Evolutionary conservation across 92 coral and sea anemone genomes (phyloP).

Genomic region (Diadumene lineata): DNA sequence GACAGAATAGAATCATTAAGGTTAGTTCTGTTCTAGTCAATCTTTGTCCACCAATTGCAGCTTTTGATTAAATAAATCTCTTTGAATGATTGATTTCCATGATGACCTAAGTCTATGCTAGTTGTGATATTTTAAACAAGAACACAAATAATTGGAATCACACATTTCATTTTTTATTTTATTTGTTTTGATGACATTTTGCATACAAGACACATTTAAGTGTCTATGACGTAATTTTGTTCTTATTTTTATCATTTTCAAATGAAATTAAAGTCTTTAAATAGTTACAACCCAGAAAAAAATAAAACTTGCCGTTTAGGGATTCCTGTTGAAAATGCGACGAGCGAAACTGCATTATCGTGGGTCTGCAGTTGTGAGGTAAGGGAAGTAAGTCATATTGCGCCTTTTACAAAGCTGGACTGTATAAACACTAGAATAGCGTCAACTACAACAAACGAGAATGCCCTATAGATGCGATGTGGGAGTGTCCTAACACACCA

Average conservation of each 20-base stretch:
- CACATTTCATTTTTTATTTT: too few relatives aligned
- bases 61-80: conserved; percentile 8
- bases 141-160: too few relatives aligned
- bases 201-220: too few relatives aligned
- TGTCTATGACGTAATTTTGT: not conserved
- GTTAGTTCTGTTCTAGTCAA: conserved; percentile 64
- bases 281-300: not conserved
- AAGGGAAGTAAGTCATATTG: not conserved
- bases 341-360: too few relatives aligned
- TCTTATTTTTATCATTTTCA: not conserved
- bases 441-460: not conserved
- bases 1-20: conserved; percentile 50
- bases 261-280: not conserved
- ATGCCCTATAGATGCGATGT: conserved; percentile 61
- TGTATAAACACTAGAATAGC: not conserved
- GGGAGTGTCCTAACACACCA: conserved; percentile 30
- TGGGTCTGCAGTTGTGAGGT: not conserved
- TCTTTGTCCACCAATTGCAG: conserved; percentile 33
- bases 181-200: too few relatives aligned
- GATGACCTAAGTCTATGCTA: not conserved
- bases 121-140: too few relatives aligned
- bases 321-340: too few relatives aligned
- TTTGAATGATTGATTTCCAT: too few relatives aligned
- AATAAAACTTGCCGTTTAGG: too few relatives aligned
- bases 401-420: too few relatives aligned